Evolutionary conservation across 2,113 vertebrate genomes (phyloP).

Genomic region (Ivindomyrus marchei): DNA sequence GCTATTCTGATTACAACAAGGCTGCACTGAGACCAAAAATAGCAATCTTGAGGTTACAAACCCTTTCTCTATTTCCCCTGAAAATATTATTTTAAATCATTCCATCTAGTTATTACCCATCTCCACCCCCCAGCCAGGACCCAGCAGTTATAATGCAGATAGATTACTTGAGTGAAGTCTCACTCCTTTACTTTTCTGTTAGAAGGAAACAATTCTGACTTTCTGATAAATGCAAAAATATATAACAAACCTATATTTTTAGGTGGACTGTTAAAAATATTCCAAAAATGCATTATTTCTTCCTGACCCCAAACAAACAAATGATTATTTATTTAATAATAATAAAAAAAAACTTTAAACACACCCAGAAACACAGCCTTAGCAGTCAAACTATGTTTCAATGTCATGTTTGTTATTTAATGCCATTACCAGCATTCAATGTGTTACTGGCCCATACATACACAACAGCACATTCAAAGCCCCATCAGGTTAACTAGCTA

Average conservation of each 20-base stretch:
- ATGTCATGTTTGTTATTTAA: neutral
- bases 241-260: neutral
- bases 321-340: neutral
- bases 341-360: neutral
- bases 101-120: neutral
- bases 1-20: neutral
- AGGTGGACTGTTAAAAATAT: neutral
- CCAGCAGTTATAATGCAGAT: neutral
- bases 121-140: neutral
- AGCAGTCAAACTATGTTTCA: neutral
- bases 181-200: neutral
- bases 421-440: neutral
- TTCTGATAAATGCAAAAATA: neutral
- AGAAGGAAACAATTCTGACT: neutral
- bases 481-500: neutral
- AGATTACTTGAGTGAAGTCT: neutral
- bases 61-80: neutral
- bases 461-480: neutral
- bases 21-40: neutral
- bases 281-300: neutral
- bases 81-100: neutral
- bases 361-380: neutral
- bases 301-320: neutral
- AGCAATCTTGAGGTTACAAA: neutral
- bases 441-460: neutral